Conservation (phyloP, 2,113 vertebrate genomes). For the Gallinago media region DNA sequence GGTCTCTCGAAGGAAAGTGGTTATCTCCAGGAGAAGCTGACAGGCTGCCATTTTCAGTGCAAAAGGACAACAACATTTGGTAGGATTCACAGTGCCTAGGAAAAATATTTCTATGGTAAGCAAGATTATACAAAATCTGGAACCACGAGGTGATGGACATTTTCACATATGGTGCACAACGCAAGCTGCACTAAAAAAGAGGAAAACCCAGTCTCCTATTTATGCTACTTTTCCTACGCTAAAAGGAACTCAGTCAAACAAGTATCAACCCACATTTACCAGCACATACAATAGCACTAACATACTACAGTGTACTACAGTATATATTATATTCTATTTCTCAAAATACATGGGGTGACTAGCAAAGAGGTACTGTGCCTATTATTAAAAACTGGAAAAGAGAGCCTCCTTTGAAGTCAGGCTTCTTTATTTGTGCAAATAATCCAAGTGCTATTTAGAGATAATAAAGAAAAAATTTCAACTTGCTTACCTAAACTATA, state of each 20-base stretch:
- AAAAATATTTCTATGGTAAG: conserved; percentile 35
- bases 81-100: conserved; percentile 96
- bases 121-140: background rate
- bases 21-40: conserved; percentile 95
- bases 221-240: background rate
- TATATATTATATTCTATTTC: background rate
- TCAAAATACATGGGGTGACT: background rate
- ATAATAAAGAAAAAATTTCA: background rate
- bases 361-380: background rate
- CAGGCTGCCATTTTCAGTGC: conserved; percentile 98
- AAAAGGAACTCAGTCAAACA: background rate
- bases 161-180: conserved; percentile 36
- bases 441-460: background rate
- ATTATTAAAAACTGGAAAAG: background rate
- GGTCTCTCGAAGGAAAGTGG: conserved; percentile 95
- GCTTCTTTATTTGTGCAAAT: background rate
- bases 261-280: background rate
- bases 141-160: conserved; percentile 42
- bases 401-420: background rate
- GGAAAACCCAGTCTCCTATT: background rate
- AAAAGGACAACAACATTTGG: conserved; percentile 97
- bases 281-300: background rate
- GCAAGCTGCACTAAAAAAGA: background rate
- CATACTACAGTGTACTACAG: background rate
- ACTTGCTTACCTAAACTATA: background rate